Base-by-base conservation (phyloP, 1,140 invertebrate species). In the Drosophila ambigua region DNA sequence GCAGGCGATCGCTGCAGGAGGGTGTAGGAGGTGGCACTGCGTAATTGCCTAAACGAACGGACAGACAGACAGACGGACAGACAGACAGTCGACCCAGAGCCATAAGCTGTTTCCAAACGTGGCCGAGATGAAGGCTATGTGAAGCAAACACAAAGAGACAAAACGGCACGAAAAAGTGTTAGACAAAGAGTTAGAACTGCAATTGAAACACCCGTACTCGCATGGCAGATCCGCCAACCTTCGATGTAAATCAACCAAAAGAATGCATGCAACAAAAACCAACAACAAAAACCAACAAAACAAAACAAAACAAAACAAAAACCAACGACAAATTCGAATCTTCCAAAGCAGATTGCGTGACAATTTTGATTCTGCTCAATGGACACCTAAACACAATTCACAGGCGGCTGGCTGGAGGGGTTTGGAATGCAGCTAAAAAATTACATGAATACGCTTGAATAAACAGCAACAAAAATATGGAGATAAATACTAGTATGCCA, bases 171-270 rank as follows among this genome's bases (percentile, higher is more conserved):
- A 49, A 39, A 39, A 35, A 39, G 35, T 13, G 35, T 43, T 24
- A 44, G 63, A 11, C 28, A 68, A 51, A 66, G 58, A 59, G 50
- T 46, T 41, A 68, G 23, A 16, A 24, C 8, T 49, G 23, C n/a
- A 15, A 16, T 39, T 28, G 24, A n/a, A 48, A 28, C 20, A 31
- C 16, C 15, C 24, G 57, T 26, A 24, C 20, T 20, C 20, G 53
- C 5, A 7, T 35, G 16, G 49, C 49, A 45, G 67, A 76, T 75
- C 63, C 63, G 54, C 50, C 73, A 68, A 76, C 66, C 73, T 61
- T 66, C 63, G 63, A 45, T 55, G 67, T 76, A 76, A 76, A 76
- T 76, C 72, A 75, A 45, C 20, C 44, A 13, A 76, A 74, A 55
- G 63, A 76, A 76, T 76, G 73, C 73, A 64, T 76, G 73, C 73